Evolutionary conservation across 2,797 vertebrate genomes (phyloP).

Genomic region (Lacerta bilineata): DNA sequence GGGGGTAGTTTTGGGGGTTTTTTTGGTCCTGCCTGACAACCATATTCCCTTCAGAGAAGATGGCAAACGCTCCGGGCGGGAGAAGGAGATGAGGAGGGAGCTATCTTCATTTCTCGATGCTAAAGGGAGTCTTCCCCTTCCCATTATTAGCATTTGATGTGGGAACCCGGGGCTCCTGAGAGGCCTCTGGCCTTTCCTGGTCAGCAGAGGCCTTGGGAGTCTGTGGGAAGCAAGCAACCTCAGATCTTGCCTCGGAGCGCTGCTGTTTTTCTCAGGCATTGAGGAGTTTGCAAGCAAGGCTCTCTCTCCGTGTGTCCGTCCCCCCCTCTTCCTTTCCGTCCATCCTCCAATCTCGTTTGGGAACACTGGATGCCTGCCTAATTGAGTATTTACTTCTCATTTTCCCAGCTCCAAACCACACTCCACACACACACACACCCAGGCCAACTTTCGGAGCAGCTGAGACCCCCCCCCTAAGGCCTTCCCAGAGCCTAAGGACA

Average conservation of each 20-base stretch:
- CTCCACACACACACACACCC: conserved; percentile 41
- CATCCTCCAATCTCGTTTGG: not conserved
- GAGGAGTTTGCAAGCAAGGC: conserved; percentile 66
- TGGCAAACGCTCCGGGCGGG: not conserved
- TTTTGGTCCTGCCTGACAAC: too few relatives aligned
- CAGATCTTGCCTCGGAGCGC: conserved; percentile 38
- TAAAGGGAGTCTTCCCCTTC: not conserved
- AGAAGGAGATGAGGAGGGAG: not conserved
- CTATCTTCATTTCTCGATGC: not conserved
- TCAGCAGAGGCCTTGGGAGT: conserved; percentile 48
- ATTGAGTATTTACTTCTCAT: conserved; percentile 79
- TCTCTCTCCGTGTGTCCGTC: too few relatives aligned
- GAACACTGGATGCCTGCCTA: conserved; percentile 74
- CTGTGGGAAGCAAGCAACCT: conserved; percentile 77
- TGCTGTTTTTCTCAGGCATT: conserved; percentile 79
- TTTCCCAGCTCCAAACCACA: conserved; percentile 72
- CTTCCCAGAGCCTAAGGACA: conserved; percentile 18
- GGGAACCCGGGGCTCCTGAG: conserved; percentile 45
- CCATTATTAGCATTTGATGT: conserved; percentile 26
- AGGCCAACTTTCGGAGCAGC: not conserved
- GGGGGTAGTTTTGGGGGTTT: too few relatives aligned
- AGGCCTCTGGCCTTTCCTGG: conserved; percentile 46
- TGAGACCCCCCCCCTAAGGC: conserved; percentile 12
- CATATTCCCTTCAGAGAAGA: not conserved
- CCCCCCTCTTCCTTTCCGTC: not conserved